Evolutionary conservation across 2,888 invertebrate species (phyloP), one percentile per base, ranked within the genome.

Genomic region (Limulus polyphemus): DNA sequence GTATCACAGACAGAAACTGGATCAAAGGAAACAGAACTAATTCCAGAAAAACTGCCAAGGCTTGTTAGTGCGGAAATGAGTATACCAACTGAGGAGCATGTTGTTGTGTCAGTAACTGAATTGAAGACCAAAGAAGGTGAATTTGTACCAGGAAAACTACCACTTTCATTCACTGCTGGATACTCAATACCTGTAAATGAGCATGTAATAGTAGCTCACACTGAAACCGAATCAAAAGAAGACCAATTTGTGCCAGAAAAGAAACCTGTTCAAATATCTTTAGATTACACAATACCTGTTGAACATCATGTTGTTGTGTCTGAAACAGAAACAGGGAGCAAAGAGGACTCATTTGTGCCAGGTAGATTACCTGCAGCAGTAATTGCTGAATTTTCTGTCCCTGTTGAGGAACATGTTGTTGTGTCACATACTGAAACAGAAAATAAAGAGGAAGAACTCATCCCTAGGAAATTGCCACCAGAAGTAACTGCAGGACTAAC

Each of bases 1-100:
- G 55, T 65, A 10, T 56, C 60, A 14, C 62, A 60, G 48, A 60
- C 60, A 16, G 60, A 56, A 56, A 61, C 57, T 11, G 61, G 62
- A 32, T 56, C 55, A 5, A 64, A 68, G 49, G 61, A 61, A 58
- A 60, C 47, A 47, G 47, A 56, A 12, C 58, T 57, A 47, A 46
- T 16, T 10, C 51, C 59, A 14, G 54, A n/a, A 49, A 57, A 55
- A 58, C 49, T 49, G 32, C 64, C 17, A 48, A 52, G 88, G 86
- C 74, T 87, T 86, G 71, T 83, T 81, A 65, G 55, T 10, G 57
- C 63, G 14, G 59, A 56, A 47, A n/a, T 60, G 11, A 56, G 16
- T n/a, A 13, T 60, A 10, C 62, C 62, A 14, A 62, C 67, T 17
- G 58, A 61, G 48, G 63, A 69, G 48, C 62, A 64, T 56, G 32